These are phyloP conservation scores for Triplophysa siluroides DNA, from an alignment of 2,113 vertebrate genomes.

Conservation along the genomic window DNA sequence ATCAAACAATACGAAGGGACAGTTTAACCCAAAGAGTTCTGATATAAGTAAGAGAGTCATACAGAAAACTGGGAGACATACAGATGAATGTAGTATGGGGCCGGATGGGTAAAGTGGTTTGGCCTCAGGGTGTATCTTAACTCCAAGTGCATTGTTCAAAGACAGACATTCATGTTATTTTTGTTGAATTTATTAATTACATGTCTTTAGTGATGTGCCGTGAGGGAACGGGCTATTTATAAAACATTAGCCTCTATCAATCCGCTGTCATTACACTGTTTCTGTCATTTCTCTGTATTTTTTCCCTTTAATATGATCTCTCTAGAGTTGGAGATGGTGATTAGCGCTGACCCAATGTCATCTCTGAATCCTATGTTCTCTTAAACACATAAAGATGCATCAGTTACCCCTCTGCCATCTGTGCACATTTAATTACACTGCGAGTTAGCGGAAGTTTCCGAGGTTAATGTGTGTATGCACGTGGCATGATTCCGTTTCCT, in stretches of 20 bases:
- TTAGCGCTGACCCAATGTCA: background rate
- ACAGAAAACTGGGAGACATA: background rate
- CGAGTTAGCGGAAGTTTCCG: slow-evolving; percentile 22
- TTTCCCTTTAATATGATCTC: background rate
- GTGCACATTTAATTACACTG: slow-evolving; percentile 28
- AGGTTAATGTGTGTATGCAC: slow-evolving; percentile 25
- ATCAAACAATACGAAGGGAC: slow-evolving; percentile 3
- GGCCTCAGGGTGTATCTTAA: slow-evolving; percentile 25
- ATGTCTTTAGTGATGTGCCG: background rate
- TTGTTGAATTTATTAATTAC: slow-evolving; percentile 42
- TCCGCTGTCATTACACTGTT: background rate
- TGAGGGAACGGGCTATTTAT: slow-evolving; percentile 16
- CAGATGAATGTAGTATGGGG: background rate
- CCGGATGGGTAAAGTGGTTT: background rate
- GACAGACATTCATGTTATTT: slow-evolving; percentile 2
- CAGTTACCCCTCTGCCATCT: slow-evolving; percentile 11
- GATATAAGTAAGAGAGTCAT: background rate
- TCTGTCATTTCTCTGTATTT: background rate
- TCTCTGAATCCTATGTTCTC: background rate
- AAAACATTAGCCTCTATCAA: slow-evolving; percentile 21
- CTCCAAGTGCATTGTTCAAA: slow-evolving; percentile 9
- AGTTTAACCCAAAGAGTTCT: background rate
- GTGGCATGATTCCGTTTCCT: background rate
- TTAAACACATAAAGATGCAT: slow-evolving; percentile 23
- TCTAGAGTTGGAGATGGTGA: background rate